A percentile compares a stretch with the other conserved stretches of the same genome.
Evolutionary conservation across 2,888 invertebrate species (phyloP).

Genomic region (Polydrusus pterygomalis): DNA sequence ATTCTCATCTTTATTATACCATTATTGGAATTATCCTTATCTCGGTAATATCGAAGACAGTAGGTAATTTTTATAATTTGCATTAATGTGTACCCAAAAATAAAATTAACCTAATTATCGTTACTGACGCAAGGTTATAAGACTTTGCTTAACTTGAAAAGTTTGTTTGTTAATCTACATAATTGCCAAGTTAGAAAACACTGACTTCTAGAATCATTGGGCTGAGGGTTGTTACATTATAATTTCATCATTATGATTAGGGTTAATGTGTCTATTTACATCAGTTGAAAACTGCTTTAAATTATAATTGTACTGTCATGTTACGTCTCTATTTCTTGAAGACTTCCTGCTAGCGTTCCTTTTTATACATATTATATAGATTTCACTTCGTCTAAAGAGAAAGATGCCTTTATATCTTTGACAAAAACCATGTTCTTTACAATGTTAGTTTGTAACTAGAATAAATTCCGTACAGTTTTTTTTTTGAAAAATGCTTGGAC

Average conservation of each 20-base stretch:
- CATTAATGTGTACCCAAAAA: not conserved
- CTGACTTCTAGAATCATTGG: slow-evolving; percentile 18
- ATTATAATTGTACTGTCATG: not conserved
- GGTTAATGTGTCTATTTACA: slow-evolving; percentile 31
- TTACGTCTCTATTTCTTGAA: too few relatives aligned
- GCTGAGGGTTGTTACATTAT: slow-evolving; percentile 26
- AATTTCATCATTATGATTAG: slow-evolving; percentile 24
- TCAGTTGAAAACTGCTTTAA: slow-evolving; percentile 22
- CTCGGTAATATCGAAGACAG: not conserved
- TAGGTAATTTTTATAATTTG: not conserved
- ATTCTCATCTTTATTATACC: too few relatives aligned
- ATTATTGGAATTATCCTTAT: too few relatives aligned
- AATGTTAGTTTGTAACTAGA: too few relatives aligned
- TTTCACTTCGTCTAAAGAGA: too few relatives aligned
- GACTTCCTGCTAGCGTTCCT: too few relatives aligned
- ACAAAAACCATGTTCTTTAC: too few relatives aligned
- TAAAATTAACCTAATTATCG: not conserved
- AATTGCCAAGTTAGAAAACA: slow-evolving; percentile 22
- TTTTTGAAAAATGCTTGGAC: too few relatives aligned
- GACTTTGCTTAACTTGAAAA: slow-evolving; percentile 18
- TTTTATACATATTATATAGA: too few relatives aligned
- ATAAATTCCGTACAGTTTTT: too few relatives aligned
- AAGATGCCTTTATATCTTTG: too few relatives aligned
- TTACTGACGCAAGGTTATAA: slow-evolving; percentile 12
- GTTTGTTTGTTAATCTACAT: slow-evolving; percentile 33